Percentiles rank a stretch among this genome's conserved stretches.
Conservation (phyloP, 1,140 invertebrate genomes). For the Glomeris maerens region DNA sequence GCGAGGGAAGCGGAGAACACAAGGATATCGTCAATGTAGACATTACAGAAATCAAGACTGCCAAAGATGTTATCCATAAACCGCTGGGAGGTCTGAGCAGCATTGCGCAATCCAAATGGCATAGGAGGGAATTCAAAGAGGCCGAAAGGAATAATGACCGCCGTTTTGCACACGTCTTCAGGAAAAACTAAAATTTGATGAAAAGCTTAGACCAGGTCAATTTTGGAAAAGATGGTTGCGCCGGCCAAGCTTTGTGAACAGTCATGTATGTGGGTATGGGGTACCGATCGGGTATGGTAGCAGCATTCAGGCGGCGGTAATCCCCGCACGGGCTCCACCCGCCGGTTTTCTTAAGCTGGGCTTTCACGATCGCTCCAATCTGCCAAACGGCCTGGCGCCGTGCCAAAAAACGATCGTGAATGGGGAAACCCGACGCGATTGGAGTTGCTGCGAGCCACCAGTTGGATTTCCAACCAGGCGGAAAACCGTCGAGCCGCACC, state of each 20-base stretch:
- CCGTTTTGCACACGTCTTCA: conserved; percentile 20
- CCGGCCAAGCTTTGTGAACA: conserved; percentile 6
- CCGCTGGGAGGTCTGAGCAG: conserved; percentile 34
- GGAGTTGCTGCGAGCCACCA: too few species aligned
- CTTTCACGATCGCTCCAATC: too few species aligned
- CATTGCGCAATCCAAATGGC: conserved; percentile 33
- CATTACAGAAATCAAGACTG: conserved; percentile 24
- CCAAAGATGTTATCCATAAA: conserved; percentile 34
- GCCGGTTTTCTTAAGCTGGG: too few species aligned
- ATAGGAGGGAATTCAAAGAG: conserved; percentile 28
- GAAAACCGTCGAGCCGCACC: too few species aligned
- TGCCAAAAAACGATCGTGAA: too few species aligned
- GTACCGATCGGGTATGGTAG: conserved; percentile 31
- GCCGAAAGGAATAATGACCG: conserved; percentile 22
- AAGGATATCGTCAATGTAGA: conserved; percentile 41
- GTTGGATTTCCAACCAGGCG: too few species aligned
- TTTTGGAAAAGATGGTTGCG: conserved; percentile 8
- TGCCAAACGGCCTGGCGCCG: too few species aligned
- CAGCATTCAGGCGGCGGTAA: conserved; percentile 31
- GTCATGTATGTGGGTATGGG: conserved; percentile 24
- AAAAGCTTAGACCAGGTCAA: conserved; percentile 18
- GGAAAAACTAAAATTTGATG: conserved; percentile 18
- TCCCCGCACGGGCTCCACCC: conserved; percentile 33
- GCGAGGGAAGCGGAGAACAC: conserved; percentile 26
- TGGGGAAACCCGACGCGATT: too few species aligned